Conservation (phyloP, 2,797 vertebrate genomes). For the Clarias pachynema region DNA sequence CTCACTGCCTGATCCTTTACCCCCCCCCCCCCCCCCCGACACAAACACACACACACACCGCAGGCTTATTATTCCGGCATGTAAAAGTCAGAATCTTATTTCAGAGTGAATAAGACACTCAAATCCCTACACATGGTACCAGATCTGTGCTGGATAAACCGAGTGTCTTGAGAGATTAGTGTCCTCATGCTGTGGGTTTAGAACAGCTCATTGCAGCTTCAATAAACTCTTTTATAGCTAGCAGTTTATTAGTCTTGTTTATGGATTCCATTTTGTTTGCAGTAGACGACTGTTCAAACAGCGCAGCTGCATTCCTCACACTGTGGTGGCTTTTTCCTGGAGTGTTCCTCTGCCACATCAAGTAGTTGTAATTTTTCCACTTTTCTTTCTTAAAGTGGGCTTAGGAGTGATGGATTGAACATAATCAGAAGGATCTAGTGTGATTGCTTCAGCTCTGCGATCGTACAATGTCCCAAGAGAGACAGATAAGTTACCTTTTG, state of each 20-base stretch:
- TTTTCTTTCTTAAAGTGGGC: not conserved
- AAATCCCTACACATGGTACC: not conserved
- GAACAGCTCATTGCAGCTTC: constrained; percentile 20
- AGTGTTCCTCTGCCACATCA: too few species aligned
- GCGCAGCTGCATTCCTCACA: not conserved
- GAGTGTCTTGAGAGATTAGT: constrained; percentile 21
- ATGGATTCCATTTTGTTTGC: not conserved
- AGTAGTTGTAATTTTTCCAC: not conserved
- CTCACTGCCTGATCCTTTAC: not conserved
- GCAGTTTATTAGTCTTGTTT: constrained; percentile 11
- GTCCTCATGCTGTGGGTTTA: constrained; percentile 11
- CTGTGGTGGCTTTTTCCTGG: not conserved
- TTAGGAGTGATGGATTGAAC: constrained; percentile 32
- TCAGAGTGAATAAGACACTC: not conserved
- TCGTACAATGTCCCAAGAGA: not conserved
- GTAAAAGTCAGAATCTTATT: not conserved
- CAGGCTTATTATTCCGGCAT: not conserved
- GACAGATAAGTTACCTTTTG: not conserved
- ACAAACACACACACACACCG: too few species aligned
- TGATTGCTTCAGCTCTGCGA: not conserved
- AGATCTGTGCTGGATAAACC: constrained; percentile 14
- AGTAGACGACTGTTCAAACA: not conserved
- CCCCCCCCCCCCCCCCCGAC: too few species aligned
- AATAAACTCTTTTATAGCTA: not conserved
- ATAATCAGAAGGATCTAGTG: constrained; percentile 29